phyloP scores from a whole-genome alignment of 1,140 invertebrate species.

The Drosophila azteca region DNA sequence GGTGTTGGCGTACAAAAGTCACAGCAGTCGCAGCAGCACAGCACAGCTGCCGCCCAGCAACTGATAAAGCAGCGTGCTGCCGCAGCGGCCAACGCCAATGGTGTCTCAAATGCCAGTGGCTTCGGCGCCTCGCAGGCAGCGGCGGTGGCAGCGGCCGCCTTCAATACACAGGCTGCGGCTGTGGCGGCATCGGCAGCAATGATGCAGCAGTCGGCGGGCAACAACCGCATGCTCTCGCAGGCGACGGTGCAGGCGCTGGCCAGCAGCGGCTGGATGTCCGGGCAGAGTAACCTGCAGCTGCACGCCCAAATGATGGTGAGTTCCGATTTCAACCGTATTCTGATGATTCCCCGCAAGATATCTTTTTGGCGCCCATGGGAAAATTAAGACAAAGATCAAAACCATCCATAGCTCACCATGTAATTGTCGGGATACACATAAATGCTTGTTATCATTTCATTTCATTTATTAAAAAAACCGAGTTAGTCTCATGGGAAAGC shows the following conservation, averaged over 20 bases:
- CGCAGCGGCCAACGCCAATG: conserved; percentile 56
- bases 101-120: conserved; percentile 44
- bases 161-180: conserved; percentile 60
- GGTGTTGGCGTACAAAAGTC: conserved; percentile 46
- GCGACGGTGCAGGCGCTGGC: conserved; percentile 77
- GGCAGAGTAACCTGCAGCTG: conserved; percentile 69
- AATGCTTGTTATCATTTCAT: no score
- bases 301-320: conserved; percentile 71
- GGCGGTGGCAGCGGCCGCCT: conserved; percentile 68
- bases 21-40: conserved; percentile 82
- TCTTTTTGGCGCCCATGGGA: no score
- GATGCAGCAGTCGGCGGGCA: conserved; percentile 54
- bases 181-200: conserved; percentile 65
- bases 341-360: no score
- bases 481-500: no score
- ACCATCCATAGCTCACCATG: no score
- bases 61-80: conserved; percentile 65
- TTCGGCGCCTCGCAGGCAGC: conserved; percentile 53
- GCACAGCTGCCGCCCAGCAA: conserved; percentile 69
- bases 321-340: no score
- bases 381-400: no score
- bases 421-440: no score
- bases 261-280: conserved; percentile 75
- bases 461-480: no score
- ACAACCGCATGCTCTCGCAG: conserved; percentile 63